Percentiles rank a stretch among this genome's conserved stretches.
Evolutionary conservation across 2,113 vertebrate genomes (phyloP).

Genomic region (Phalacrocorax brasilianus): DNA sequence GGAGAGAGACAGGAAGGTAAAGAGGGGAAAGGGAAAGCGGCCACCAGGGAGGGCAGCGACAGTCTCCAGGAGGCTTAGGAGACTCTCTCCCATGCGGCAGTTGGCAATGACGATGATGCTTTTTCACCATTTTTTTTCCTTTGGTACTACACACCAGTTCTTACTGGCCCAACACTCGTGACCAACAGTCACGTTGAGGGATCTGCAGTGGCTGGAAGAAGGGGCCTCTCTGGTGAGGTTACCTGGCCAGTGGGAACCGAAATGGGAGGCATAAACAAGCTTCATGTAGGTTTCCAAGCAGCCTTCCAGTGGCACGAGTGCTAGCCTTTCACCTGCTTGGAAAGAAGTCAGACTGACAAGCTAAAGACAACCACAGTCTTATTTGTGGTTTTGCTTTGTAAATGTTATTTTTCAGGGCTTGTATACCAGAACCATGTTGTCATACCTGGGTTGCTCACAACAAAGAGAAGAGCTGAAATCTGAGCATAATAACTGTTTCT

Average conservation of each 20-base stretch:
- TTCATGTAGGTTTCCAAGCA: not conserved
- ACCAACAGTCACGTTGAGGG: rapidly evolving
- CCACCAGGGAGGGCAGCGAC: not conserved
- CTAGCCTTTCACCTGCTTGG: not conserved
- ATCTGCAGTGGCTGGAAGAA: not conserved
- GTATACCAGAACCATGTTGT: not conserved
- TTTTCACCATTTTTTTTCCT: not conserved
- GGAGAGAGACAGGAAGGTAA: not conserved
- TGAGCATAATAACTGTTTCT: not conserved
- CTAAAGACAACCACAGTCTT: not conserved
- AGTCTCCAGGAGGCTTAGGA: not conserved
- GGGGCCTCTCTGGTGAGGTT: not conserved
- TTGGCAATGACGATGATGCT: not conserved
- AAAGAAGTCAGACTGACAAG: constrained; percentile 3
- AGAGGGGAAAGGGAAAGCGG: not conserved
- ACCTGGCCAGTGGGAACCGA: not conserved
- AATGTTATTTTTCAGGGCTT: not conserved
- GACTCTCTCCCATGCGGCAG: not conserved
- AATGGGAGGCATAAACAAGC: not conserved
- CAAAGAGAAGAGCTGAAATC: not conserved
- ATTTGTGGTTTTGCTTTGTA: not conserved
- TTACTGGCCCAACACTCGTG: not conserved
- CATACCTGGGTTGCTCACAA: not conserved
- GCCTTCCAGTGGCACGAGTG: not conserved
- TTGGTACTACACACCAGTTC: not conserved